Conservation (phyloP, 2,113 vertebrate species). For the Seriola dumerili region DNA sequence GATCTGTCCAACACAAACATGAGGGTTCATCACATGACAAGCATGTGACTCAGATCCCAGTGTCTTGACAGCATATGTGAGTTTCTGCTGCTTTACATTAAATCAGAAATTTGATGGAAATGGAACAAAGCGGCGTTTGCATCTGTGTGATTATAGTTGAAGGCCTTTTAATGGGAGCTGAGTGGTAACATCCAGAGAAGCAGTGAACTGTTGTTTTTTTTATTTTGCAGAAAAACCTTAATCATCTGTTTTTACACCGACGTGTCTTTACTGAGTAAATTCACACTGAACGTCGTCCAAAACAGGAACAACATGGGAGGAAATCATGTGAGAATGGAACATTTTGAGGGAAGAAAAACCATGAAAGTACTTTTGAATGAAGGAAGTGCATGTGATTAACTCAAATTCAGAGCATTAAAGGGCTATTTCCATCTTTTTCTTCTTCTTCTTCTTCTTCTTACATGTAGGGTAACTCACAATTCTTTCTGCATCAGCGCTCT, state of each 20-base stretch:
- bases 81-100: constrained; percentile 18
- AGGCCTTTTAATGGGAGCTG: neutral
- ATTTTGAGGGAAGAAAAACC: neutral
- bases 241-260: neutral
- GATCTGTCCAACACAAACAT: constrained; percentile 18
- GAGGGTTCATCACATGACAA: constrained; percentile 26
- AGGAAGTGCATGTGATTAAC: neutral
- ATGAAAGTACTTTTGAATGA: neutral
- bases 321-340: neutral
- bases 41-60: constrained; percentile 9
- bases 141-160: constrained; percentile 1
- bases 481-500: constrained; percentile 23
- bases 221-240: neutral
- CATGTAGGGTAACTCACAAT: constrained; percentile 11
- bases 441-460: neutral
- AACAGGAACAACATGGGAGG: neutral
- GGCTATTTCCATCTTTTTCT: neutral
- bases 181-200: neutral
- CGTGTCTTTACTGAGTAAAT: neutral
- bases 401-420: constrained; percentile 6
- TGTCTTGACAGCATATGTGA: constrained; percentile 24
- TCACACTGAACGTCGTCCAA: neutral
- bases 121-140: constrained; percentile 26
- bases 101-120: constrained; percentile 8
- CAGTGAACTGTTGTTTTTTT: neutral